Percentiles rank a stretch among this genome's conserved stretches.
Conservation (phyloP, 2,113 vertebrate genomes). For the Thunnus maccoyii region DNA sequence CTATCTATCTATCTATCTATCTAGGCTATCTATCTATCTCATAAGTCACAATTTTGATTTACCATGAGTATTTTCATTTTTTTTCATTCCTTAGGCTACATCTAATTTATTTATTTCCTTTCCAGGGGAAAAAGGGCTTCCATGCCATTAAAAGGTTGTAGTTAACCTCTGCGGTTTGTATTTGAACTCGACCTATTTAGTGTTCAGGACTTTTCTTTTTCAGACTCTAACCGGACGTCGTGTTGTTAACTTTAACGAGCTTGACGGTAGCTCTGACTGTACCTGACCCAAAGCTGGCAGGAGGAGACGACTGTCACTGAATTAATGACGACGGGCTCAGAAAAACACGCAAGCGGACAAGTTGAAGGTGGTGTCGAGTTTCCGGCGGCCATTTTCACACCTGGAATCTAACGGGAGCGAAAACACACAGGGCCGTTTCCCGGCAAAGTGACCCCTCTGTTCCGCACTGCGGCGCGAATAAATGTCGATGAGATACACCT, state of each 20-base stretch:
- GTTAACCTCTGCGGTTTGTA: too few species aligned
- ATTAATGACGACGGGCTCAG: slow-evolving; percentile 51
- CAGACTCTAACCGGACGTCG: slow-evolving; percentile 7
- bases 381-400: slow-evolving; percentile 30
- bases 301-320: slow-evolving; percentile 6
- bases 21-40: too few species aligned
- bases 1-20: too few species aligned
- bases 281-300: slow-evolving; percentile 4
- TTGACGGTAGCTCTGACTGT: background rate
- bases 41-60: too few species aligned
- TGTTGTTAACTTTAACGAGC: background rate
- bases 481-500: background rate
- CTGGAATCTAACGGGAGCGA: background rate
- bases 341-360: slow-evolving; percentile 20
- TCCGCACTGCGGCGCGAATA: background rate
- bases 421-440: background rate
- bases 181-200: too few species aligned
- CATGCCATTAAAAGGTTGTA: too few species aligned
- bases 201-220: slow-evolving; percentile 38
- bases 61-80: too few species aligned
- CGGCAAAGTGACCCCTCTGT: background rate
- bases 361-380: background rate
- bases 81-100: too few species aligned
- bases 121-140: too few species aligned
- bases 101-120: too few species aligned